Conservation (phyloP, 2,113 vertebrate genomes). For the Mesembrinibis cayennensis region DNA sequence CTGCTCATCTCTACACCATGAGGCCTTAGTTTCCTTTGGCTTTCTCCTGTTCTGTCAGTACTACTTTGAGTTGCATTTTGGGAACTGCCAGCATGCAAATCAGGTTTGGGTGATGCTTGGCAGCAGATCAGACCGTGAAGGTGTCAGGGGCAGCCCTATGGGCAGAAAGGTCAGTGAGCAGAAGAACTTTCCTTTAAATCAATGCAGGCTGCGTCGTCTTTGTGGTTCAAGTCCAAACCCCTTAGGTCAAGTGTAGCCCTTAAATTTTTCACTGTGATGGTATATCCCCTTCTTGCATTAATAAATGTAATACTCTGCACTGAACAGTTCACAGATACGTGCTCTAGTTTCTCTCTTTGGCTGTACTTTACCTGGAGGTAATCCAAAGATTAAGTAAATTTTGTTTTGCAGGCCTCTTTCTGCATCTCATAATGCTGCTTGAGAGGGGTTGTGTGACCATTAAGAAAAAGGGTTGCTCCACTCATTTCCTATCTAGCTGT, state of each 20-base stretch:
- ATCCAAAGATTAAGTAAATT: neutral
- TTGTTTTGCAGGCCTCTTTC: neutral
- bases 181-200: conserved; percentile 17
- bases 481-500: neutral
- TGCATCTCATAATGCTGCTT: neutral
- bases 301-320: neutral
- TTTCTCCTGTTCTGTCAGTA: neutral
- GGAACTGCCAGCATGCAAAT: neutral
- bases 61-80: neutral
- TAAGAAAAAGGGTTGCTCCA: neutral
- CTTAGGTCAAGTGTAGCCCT: neutral
- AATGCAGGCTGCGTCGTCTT: neutral
- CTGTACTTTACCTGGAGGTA: neutral
- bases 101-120: neutral
- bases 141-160: neutral
- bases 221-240: neutral
- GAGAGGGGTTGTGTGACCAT: neutral
- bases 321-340: neutral
- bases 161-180: neutral
- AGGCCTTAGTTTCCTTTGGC: neutral
- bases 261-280: neutral
- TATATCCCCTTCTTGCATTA: neutral
- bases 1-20: neutral
- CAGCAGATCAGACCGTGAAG: neutral
- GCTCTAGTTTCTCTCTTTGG: neutral